Evolutionary conservation across 2,888 invertebrate genomes (phyloP), one percentile per base, ranked within the genome.

Genomic region (Pyralis farinalis): DNA sequence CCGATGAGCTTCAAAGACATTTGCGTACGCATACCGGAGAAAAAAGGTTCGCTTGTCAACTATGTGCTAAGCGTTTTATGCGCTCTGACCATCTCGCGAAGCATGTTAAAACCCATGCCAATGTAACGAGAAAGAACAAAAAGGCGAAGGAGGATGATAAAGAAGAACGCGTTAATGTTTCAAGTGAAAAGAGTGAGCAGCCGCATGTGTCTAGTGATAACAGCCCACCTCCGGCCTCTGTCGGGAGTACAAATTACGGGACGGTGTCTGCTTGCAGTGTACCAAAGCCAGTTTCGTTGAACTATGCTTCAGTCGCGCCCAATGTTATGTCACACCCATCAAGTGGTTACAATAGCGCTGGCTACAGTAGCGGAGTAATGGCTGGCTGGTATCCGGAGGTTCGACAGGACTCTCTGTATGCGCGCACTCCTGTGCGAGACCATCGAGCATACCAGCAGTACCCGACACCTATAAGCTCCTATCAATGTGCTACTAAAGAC

Each of bases 41-140:
- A 71, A 97, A 97, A 57, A 90, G 96, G 25, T 97, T 97, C 71
- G 92, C 93, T 1, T 98, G 98, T 66, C 92, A 93, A 31, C 91
- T 94, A n/a, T 98, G 98, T 75, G 91, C 93, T 28, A 98, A 98
- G 73, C 91, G 95, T 35, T 98, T 98, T 78, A 97, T 97, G 93
- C 90, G 98, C 11, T 96, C 96, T 47, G 98, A 98, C 72, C 98
- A 98, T 72, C 90, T 98, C n/a, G 94, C 94, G 46, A 98, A 98
- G 75, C 98, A 98, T 75, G 92, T 94, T 49, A 97, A 97, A 71
- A 98, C 97, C 0, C 98, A 98, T 58, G 92, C 93, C 20, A 93
- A 93, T 51, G 87, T 84, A 1, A 84, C 91, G 11, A 91, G 90
- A 40, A 91, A 90, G 45, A 90, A 67, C 41, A 86, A 81, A 52